phyloP scores from a whole-genome alignment of 2,797 vertebrate species.

The Cynodonichthys magdalenae region DNA sequence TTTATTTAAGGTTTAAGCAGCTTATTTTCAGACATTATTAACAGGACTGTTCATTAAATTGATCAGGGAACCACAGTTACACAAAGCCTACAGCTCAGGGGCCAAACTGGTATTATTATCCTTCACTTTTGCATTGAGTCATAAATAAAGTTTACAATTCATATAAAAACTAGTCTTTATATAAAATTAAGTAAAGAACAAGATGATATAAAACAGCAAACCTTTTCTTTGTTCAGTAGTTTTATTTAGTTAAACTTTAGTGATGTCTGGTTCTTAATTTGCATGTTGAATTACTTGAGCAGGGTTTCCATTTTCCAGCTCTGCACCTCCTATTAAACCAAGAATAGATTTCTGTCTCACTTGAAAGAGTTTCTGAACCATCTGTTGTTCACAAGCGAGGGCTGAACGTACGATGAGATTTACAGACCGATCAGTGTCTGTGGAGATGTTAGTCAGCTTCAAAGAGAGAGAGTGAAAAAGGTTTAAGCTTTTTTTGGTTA shows the following conservation, averaged over 20 bases:
- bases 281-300: background rate
- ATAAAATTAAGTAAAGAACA: too few species aligned
- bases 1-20: too few species aligned
- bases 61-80: too few species aligned
- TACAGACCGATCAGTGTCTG: background rate
- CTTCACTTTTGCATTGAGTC: too few species aligned
- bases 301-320: background rate
- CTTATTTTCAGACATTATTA: too few species aligned
- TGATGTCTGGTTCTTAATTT: background rate
- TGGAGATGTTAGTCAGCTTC: background rate
- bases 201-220: too few species aligned
- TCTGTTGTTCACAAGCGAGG: conserved; percentile 1
- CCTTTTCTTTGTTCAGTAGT: background rate
- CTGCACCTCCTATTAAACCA: background rate
- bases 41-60: too few species aligned
- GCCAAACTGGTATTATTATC: too few species aligned
- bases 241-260: background rate
- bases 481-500: background rate
- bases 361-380: background rate
- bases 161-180: too few species aligned
- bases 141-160: too few species aligned
- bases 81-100: too few species aligned
- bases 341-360: conserved; percentile 5
- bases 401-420: background rate
- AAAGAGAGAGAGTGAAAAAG: conserved; percentile 1